A percentile compares a stretch with the other conserved stretches of the same genome.
These are phyloP conservation scores for Neogobius melanostomus DNA, from an alignment of 2,113 vertebrate species.

Conservation along the genomic window DNA sequence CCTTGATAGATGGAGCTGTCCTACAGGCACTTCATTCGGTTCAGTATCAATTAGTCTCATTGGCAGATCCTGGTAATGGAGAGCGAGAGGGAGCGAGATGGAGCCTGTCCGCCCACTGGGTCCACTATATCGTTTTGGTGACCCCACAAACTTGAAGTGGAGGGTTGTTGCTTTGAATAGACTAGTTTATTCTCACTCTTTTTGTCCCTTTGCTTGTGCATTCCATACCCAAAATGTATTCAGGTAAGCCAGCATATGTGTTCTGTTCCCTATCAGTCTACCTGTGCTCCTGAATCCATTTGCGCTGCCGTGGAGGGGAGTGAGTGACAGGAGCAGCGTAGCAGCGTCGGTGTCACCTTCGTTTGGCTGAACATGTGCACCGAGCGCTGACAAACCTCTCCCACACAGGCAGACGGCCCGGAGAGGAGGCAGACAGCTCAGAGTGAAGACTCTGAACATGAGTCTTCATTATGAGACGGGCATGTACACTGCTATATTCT, in stretches of 20 bases:
- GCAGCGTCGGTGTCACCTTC: constrained; percentile 42
- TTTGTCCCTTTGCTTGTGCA: no score
- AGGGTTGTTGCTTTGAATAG: no score
- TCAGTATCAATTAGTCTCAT: constrained; percentile 28
- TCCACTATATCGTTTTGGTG: no score
- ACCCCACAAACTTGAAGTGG: no score
- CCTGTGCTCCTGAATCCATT: constrained; percentile 21
- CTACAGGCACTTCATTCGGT: constrained; percentile 23
- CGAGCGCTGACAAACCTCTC: constrained; percentile 16
- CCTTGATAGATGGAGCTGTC: constrained; percentile 14
- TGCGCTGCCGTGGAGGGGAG: not conserved
- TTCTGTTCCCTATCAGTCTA: no score
- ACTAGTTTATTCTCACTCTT: no score
- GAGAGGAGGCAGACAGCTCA: not conserved
- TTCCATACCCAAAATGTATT: no score
- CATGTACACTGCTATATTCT: not conserved
- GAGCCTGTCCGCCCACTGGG: not conserved
- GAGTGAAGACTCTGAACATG: no score
- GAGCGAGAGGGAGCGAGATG: constrained; percentile 15
- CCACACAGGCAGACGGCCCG: constrained; percentile 26
- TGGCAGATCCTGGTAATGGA: constrained; percentile 24
- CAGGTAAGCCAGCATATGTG: no score
- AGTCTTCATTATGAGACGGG: not conserved
- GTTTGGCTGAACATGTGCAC: constrained; percentile 24
- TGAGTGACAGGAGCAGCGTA: constrained; percentile 31